phyloP scores from a whole-genome alignment of 2,797 vertebrate genomes.

The Rhinogobio ventralis region DNA sequence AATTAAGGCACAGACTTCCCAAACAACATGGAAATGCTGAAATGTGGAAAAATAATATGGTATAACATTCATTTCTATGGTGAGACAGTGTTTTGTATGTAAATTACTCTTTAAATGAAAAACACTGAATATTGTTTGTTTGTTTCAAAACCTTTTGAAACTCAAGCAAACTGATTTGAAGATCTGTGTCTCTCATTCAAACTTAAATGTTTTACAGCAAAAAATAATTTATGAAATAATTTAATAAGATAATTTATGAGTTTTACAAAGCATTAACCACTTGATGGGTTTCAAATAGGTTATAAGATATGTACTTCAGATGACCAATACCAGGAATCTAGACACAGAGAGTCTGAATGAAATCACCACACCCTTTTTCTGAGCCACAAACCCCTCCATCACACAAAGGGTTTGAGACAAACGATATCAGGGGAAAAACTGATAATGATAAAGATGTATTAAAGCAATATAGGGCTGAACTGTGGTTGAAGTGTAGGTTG shows the following conservation, averaged over 20 bases:
- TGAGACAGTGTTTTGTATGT: not conserved
- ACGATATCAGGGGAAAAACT: not conserved
- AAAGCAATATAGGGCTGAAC: not conserved
- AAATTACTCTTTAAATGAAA: not conserved
- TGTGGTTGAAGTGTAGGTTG: not conserved
- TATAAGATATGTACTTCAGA: slow-evolving; percentile 5
- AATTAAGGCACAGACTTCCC: too few species aligned
- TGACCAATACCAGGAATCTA: slow-evolving; percentile 1
- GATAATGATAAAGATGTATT: not conserved
- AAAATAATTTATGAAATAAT: too few species aligned
- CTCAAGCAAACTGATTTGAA: not conserved
- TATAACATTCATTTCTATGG: not conserved
- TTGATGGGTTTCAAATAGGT: not conserved
- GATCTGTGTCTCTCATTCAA: not conserved
- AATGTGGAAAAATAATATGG: not conserved
- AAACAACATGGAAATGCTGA: not conserved
- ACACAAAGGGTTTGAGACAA: not conserved
- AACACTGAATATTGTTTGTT: too few species aligned
- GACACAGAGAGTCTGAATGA: not conserved
- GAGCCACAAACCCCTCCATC: slow-evolving; percentile 10
- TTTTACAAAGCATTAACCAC: not conserved
- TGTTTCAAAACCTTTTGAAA: too few species aligned
- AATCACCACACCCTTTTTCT: slow-evolving; percentile 31
- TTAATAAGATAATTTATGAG: not conserved
- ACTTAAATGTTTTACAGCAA: not conserved